Evolutionary conservation across 2,888 invertebrate species (phyloP).

Genomic region (Agonopterix arenella): DNA sequence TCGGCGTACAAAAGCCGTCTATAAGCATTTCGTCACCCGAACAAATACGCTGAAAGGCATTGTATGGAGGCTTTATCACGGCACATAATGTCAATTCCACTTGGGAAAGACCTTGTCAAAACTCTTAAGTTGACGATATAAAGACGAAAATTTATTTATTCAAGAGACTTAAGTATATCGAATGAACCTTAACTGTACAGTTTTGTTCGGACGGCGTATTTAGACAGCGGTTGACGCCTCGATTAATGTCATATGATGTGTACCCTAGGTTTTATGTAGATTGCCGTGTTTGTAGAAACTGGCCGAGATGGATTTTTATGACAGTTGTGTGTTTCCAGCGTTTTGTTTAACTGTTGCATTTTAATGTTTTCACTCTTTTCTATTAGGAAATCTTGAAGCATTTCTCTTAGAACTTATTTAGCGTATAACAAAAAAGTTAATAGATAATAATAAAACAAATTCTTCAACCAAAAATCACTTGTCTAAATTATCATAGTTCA

Average conservation of each 20-base stretch:
- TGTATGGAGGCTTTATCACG: constrained; percentile 44
- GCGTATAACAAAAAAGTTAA: too few species aligned
- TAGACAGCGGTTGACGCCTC: constrained; percentile 55
- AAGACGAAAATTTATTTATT: too few species aligned
- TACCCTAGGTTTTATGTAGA: constrained; percentile 27
- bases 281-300: constrained; percentile 33
- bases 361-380: background rate
- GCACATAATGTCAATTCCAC: constrained; percentile 18
- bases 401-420: too few species aligned
- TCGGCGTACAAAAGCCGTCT: constrained; percentile 43
- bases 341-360: background rate
- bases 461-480: background rate
- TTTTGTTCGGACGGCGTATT: constrained; percentile 48
- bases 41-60: constrained; percentile 56
- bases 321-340: constrained; percentile 1
- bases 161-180: too few species aligned
- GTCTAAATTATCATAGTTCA: constrained; percentile 12
- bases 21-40: constrained; percentile 56
- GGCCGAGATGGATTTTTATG: constrained; percentile 7
- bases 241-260: constrained; percentile 40
- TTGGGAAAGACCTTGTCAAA: too few species aligned
- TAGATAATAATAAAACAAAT: too few species aligned
- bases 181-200: constrained; percentile 36
- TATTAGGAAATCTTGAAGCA: too few species aligned
- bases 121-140: too few species aligned